These are phyloP conservation scores for Megalonaias nervosa DNA, from an alignment of 1,140 invertebrate species.

Conservation along the genomic window DNA sequence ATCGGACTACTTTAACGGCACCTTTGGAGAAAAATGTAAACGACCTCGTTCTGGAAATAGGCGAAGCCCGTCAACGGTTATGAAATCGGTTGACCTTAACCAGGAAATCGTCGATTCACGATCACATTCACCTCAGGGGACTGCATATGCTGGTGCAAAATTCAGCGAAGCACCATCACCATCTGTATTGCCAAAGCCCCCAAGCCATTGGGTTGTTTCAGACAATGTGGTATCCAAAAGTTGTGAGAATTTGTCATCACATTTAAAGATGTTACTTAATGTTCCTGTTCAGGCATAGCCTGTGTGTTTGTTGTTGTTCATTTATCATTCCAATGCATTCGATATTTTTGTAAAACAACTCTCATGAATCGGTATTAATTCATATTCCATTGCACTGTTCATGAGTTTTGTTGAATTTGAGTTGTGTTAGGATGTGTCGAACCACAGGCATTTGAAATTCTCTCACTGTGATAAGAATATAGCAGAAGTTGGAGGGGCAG, in stretches of 20 bases:
- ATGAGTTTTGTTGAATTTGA: slow-evolving; percentile 37
- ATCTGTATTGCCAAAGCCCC: slow-evolving; percentile 76
- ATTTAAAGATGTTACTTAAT: slow-evolving; percentile 76
- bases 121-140: slow-evolving; percentile 28
- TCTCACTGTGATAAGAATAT: no score
- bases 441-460: no score
- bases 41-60: no score
- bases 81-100: no score
- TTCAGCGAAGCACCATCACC: slow-evolving; percentile 78
- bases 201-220: slow-evolving; percentile 74
- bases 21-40: no score
- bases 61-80: no score
- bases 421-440: no score
- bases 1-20: no score
- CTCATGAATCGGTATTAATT: slow-evolving; percentile 54
- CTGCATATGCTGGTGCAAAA: slow-evolving; percentile 76
- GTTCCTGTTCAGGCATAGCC: slow-evolving; percentile 67
- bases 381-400: slow-evolving; percentile 37
- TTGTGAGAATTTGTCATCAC: slow-evolving; percentile 69
- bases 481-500: no score
- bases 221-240: slow-evolving; percentile 27
- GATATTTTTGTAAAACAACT: slow-evolving; percentile 35
- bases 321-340: slow-evolving; percentile 53
- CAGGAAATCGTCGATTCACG: background rate
- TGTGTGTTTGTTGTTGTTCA: slow-evolving; percentile 18